These are phyloP conservation scores for Drosophila watanabei DNA, from an alignment of 1,140 invertebrate genomes.

Conservation along the genomic window DNA sequence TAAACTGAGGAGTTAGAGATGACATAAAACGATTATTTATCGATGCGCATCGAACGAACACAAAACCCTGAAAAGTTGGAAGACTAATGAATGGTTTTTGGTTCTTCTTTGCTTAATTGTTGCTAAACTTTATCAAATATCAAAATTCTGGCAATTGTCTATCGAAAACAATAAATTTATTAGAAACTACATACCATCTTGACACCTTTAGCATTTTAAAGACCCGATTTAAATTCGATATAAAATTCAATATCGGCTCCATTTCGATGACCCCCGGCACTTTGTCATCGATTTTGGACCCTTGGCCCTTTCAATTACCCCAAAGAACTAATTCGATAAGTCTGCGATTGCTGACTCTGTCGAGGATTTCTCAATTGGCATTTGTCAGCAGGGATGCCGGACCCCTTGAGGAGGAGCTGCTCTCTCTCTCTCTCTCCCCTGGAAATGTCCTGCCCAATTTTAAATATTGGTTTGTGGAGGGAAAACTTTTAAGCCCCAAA, in stretches of 20 bases:
- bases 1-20: too few relatives aligned
- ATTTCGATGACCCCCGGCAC: not conserved
- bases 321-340: conserved; percentile 42
- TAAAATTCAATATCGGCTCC: not conserved
- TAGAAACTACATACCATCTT: not conserved
- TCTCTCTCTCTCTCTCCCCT: not conserved
- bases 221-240: not conserved
- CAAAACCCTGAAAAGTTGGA: too few relatives aligned
- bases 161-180: not conserved
- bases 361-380: conserved; percentile 44
- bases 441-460: conserved; percentile 24
- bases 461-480: conserved; percentile 42
- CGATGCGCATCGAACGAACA: too few relatives aligned
- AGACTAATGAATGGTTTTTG: too few relatives aligned
- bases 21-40: too few relatives aligned
- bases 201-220: not conserved
- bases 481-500: conserved; percentile 43
- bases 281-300: conserved; percentile 22
- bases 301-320: conserved; percentile 26
- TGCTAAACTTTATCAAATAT: too few relatives aligned
- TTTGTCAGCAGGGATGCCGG: conserved; percentile 33
- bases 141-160: too few relatives aligned
- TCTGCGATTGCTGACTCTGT: conserved; percentile 45
- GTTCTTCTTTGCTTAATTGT: too few relatives aligned
- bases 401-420: not conserved